These are phyloP conservation scores for Petromus typicus DNA, from an alignment of 2,113 vertebrate species.

Conservation along the genomic window DNA sequence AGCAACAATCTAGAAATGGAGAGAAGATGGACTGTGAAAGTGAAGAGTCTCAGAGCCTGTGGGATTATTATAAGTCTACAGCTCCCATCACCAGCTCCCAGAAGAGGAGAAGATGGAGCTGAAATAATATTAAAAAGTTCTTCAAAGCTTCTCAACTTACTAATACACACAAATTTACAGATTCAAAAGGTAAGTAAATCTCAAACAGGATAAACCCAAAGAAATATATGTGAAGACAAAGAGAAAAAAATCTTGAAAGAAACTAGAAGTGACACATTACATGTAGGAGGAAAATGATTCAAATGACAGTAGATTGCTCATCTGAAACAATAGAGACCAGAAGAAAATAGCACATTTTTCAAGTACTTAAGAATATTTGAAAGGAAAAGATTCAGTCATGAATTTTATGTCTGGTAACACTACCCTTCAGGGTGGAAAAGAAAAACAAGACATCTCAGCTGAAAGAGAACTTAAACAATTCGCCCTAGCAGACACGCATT, in stretches of 20 bases:
- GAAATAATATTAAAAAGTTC: not conserved
- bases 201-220: not conserved
- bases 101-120: not conserved
- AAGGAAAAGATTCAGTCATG: not conserved
- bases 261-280: constrained; percentile 22
- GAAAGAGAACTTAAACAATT: not conserved
- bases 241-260: not conserved
- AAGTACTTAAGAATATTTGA: constrained; percentile 27
- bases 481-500: not conserved
- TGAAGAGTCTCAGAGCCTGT: not conserved
- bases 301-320: constrained; percentile 31
- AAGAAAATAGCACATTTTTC: constrained; percentile 13
- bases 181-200: not conserved
- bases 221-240: not conserved
- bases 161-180: not conserved
- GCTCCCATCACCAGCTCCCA: not conserved
- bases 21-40: not conserved
- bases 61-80: no score
- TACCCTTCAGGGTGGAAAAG: not conserved
- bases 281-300: not conserved
- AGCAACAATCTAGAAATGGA: not conserved
- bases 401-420: constrained; percentile 8
- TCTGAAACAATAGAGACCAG: not conserved
- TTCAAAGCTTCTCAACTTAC: not conserved
- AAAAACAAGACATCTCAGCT: not conserved